Conservation (phyloP, 92 coral and sea anemone species). For the Ricordea florida region DNA sequence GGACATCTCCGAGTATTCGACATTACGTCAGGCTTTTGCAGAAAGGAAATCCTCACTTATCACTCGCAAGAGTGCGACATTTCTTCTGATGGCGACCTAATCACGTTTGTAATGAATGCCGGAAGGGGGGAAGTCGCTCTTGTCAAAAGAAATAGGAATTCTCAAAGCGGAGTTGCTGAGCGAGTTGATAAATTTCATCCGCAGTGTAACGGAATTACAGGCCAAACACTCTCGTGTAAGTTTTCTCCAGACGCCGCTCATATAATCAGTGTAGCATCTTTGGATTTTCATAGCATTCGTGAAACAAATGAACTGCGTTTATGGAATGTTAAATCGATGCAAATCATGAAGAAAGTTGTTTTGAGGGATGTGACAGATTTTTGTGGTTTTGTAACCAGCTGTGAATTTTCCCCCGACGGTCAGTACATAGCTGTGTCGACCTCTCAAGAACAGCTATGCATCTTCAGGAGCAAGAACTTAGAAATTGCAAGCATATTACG, state of each 20-base stretch:
- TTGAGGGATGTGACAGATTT: slow-evolving; percentile 83
- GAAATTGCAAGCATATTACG: slow-evolving; percentile 80
- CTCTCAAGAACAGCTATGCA: slow-evolving; percentile 87
- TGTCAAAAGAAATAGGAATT: slow-evolving; percentile 62
- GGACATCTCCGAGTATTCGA: slow-evolving; percentile 87
- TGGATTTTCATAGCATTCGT: slow-evolving; percentile 86
- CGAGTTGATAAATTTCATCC: slow-evolving; percentile 82
- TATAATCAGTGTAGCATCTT: slow-evolving; percentile 79
- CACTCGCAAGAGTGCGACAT: slow-evolving; percentile 88
- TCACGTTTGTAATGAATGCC: slow-evolving; percentile 78
- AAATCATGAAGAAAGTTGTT: slow-evolving; percentile 72
- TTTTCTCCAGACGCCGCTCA: slow-evolving; percentile 85
- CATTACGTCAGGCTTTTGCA: slow-evolving; percentile 56
- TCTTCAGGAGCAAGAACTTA: slow-evolving; percentile 71
- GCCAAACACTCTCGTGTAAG: slow-evolving; percentile 83
- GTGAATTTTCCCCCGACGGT: slow-evolving; percentile 91
- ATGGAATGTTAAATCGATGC: slow-evolving; percentile 87
- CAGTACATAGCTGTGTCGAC: slow-evolving; percentile 79
- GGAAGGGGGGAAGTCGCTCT: slow-evolving; percentile 87
- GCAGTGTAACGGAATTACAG: slow-evolving; percentile 81
- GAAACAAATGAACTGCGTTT: slow-evolving; percentile 89
- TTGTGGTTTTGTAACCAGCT: slow-evolving; percentile 90
- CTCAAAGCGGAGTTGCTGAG: slow-evolving; percentile 72
- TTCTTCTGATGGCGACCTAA: slow-evolving; percentile 81
- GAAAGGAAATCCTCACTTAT: slow-evolving; percentile 80